Evolutionary conservation across 2,113 vertebrate species (phyloP), one percentile per base, ranked within the genome.

Genomic region (Vulpes lagopus): DNA sequence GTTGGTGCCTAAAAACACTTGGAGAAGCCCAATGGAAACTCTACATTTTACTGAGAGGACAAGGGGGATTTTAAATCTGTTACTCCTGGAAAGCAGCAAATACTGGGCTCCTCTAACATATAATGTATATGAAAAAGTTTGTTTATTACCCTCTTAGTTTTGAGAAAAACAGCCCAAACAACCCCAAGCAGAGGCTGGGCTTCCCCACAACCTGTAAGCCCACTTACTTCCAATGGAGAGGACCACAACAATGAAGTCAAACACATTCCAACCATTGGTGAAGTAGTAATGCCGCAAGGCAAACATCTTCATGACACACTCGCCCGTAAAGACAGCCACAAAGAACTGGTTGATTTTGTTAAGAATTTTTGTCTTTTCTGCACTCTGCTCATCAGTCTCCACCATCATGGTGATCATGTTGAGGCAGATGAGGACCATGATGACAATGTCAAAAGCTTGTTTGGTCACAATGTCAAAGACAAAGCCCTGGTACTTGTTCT

Each of bases 401-500:
- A 99, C 98, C 99, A 99, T 99, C 99, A 99, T 99, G 0, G 97
- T 96, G 94, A 99, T 1, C 99, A 99, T 99, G 64, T 99, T 99
- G 98, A 99, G 98, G 95, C 99, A 99, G 92, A 99, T 99, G 89
- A 99, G 98, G 80, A 93, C 84, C 98, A 99, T 99, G 95, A 99
- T 95, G 43, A 25, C 25, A 9, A 98, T 14, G n/a, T 99, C 99
- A 4, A 99, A 99, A 35, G 97, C 96, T 73, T 99, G 98, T 57
- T 19, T 73, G 73, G 98, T 99, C 38, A 98, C 98, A 38, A 98
- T n/a, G 79, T 99, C 98, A 12, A 98, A 99, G 97, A 99, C 53
- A 23, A 99, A 98, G 19, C 98, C 98, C 96, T 99, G 99, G 93
- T 97, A 99, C 91, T 95, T 99, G 96, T 99, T 99, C 99, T 99